Percentiles rank a stretch among this genome's conserved stretches.
Evolutionary conservation across 2,113 vertebrate species (phyloP).

Genomic region (Elephas maximus): DNA sequence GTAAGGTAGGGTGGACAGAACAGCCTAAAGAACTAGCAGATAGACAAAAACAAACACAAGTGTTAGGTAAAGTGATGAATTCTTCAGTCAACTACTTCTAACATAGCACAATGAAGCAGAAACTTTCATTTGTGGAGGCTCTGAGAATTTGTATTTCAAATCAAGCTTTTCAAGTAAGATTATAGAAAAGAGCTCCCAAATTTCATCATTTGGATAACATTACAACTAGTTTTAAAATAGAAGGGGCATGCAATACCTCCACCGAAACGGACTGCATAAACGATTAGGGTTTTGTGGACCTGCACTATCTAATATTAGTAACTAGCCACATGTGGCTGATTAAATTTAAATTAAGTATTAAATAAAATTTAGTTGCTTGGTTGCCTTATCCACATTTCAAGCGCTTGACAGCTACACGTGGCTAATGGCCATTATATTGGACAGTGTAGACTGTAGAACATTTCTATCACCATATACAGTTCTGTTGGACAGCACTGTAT

Average conservation of each 20-base stretch:
- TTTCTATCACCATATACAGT: neutral
- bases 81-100: conserved; percentile 59
- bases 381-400: neutral
- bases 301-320: neutral
- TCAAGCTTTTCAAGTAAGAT: conserved; percentile 78
- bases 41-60: neutral
- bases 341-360: conserved; percentile 68
- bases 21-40: conserved; percentile 16
- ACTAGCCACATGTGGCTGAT: conserved; percentile 71
- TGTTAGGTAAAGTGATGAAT: neutral
- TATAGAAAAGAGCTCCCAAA: conserved; percentile 76
- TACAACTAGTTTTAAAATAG: conserved; percentile 68
- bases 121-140: conserved; percentile 60
- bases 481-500: neutral
- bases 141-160: conserved; percentile 77
- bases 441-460: neutral
- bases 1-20: neutral
- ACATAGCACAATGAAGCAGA: neutral
- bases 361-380: conserved; percentile 51
- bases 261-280: neutral
- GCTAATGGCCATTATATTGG: neutral
- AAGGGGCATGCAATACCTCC: neutral
- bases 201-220: conserved; percentile 69
- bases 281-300: conserved; percentile 23
- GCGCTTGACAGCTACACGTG: neutral